phyloP scores from a whole-genome alignment of 2,797 vertebrate genomes.

The Fundulus diaphanus region DNA sequence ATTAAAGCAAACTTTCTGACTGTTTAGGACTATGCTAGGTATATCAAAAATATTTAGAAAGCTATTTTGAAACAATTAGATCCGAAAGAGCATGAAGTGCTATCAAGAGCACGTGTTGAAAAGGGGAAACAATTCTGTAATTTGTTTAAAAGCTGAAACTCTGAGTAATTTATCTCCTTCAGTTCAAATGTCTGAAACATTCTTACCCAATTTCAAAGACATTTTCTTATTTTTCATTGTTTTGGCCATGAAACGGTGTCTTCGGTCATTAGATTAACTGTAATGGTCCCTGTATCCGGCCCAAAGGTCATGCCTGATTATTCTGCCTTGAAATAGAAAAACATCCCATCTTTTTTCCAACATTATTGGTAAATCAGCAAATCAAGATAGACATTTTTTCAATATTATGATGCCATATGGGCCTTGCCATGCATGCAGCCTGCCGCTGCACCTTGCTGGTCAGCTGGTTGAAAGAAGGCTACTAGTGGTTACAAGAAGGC shows the following conservation, averaged over 20 bases:
- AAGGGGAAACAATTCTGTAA: no score
- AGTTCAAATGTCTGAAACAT: background rate
- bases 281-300: background rate
- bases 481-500: no score
- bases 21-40: background rate
- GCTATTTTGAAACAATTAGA: background rate
- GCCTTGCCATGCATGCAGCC: no score
- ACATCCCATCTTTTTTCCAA: background rate
- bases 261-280: background rate
- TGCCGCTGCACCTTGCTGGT: background rate
- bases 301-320: background rate
- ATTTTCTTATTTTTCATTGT: background rate
- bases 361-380: background rate
- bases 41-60: background rate
- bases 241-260: background rate
- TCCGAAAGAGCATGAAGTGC: background rate
- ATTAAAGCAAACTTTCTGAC: background rate
- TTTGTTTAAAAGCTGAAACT: no score
- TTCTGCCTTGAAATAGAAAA: background rate
- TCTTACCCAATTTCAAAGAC: background rate
- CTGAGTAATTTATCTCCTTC: no score
- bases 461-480: background rate
- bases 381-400: background rate
- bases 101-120: background rate
- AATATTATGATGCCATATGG: background rate